phyloP scores from a whole-genome alignment of 2,113 vertebrate genomes.

The Platysteira castanea region DNA sequence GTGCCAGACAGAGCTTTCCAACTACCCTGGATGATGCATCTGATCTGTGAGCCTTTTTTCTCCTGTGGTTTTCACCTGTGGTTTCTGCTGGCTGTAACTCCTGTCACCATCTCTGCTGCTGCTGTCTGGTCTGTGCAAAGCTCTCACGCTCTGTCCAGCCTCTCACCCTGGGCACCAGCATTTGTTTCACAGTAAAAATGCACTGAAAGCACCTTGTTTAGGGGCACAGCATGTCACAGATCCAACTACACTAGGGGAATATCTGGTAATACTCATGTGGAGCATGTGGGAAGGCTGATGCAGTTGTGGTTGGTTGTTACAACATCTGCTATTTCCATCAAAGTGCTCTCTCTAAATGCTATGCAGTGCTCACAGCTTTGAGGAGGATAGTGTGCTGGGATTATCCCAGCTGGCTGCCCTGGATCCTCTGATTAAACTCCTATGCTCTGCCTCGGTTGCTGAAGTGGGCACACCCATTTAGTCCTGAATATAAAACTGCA shows the following conservation, averaged over 20 bases:
- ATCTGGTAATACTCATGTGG: not conserved
- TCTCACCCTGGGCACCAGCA: not conserved
- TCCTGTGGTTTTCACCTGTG: not conserved
- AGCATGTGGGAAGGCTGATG: not conserved
- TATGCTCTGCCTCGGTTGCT: rapidly evolving
- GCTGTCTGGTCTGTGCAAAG: not conserved
- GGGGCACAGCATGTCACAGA: not conserved
- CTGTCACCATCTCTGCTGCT: not conserved
- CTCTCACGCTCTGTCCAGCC: not conserved
- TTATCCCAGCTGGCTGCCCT: not conserved
- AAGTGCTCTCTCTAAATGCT: not conserved
- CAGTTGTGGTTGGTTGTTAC: not conserved
- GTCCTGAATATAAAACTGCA: not conserved
- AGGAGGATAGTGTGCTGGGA: not conserved
- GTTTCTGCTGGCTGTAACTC: not conserved
- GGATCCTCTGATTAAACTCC: not conserved
- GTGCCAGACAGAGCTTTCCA: not conserved
- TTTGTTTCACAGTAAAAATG: not conserved
- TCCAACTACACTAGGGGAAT: not conserved
- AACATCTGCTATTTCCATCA: not conserved
- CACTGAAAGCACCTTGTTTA: not conserved
- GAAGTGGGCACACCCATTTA: not conserved
- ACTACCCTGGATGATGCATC: not conserved
- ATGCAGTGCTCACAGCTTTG: not conserved
- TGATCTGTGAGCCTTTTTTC: not conserved